Evolutionary conservation across 2,888 invertebrate genomes (phyloP).

Genomic region (Venusia cambrica): DNA sequence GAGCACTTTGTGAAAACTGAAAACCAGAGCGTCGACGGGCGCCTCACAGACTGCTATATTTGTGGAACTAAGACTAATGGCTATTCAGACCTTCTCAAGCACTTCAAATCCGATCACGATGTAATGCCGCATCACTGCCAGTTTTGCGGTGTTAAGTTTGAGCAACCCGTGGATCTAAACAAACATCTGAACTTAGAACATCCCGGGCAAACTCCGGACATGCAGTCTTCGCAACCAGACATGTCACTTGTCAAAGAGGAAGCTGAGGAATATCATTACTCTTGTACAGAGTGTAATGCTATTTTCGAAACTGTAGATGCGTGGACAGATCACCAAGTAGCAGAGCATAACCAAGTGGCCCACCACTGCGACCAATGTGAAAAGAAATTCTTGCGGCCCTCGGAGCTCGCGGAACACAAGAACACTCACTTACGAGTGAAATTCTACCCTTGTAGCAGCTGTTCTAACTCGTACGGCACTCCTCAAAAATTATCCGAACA

Average conservation of each 20-base stretch:
- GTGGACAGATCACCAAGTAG: conserved; percentile 81
- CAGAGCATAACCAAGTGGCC: conserved; percentile 75
- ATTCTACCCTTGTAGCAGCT: conserved; percentile 82
- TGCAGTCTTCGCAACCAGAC: conserved; percentile 52
- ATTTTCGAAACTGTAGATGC: conserved; percentile 79
- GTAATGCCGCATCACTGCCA: conserved; percentile 80
- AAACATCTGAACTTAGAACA: conserved; percentile 82
- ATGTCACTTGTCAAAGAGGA: conserved; percentile 74
- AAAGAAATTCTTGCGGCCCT: conserved; percentile 80
- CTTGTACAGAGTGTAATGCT: conserved; percentile 82
- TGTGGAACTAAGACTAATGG: conserved; percentile 79
- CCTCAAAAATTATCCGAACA: conserved; percentile 82
- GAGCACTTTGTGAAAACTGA: conserved; percentile 66
- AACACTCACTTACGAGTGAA: conserved; percentile 85
- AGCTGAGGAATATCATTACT: conserved; percentile 78
- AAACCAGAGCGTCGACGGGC: conserved; percentile 64
- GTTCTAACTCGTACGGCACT: conserved; percentile 82
- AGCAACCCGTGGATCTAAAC: conserved; percentile 77
- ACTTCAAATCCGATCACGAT: conserved; percentile 75
- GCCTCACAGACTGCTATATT: conserved; percentile 76
- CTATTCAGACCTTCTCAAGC: conserved; percentile 81
- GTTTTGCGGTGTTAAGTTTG: conserved; percentile 80
- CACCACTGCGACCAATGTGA: conserved; percentile 83
- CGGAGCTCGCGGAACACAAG: conserved; percentile 83
- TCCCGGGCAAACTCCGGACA: conserved; percentile 65